Percentiles rank a stretch among this genome's conserved stretches.
Evolutionary conservation across 2,797 vertebrate species (phyloP).

Genomic region (Triplophysa bombifrons): DNA sequence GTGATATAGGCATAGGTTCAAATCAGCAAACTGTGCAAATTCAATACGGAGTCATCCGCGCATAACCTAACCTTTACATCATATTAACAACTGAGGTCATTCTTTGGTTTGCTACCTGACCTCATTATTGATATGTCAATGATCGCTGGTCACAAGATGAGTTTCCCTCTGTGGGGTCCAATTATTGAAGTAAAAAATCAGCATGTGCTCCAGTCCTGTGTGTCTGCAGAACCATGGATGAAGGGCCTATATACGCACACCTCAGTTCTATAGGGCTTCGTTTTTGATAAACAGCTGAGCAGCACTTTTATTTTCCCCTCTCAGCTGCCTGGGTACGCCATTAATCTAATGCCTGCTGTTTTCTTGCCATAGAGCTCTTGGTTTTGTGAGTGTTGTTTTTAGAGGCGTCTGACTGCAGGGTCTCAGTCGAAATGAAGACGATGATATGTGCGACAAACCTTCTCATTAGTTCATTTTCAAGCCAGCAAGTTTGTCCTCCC

Average conservation of each 20-base stretch:
- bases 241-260: constrained; percentile 3
- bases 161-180: no score
- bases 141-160: not conserved
- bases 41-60: not conserved
- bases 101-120: constrained; percentile 17
- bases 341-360: constrained; percentile 10
- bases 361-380: not conserved
- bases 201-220: not conserved
- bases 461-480: constrained; percentile 25
- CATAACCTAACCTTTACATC: not conserved
- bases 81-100: not conserved
- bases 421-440: constrained; percentile 26
- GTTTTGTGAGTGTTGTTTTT: not conserved
- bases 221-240: not conserved
- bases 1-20: not conserved
- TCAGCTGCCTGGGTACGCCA: constrained; percentile 21
- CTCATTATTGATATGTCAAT: constrained; percentile 13
- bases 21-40: not conserved
- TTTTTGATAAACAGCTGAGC: constrained; percentile 45
- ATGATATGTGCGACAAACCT: constrained; percentile 21
- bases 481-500: constrained; percentile 5
- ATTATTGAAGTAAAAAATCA: not conserved
- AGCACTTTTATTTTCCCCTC: constrained; percentile 37
- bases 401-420: not conserved
- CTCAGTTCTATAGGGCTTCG: constrained; percentile 33